These are phyloP conservation scores for Cydia fagiglandana DNA, from an alignment of 1,140 invertebrate genomes.

Conservation along the genomic window DNA sequence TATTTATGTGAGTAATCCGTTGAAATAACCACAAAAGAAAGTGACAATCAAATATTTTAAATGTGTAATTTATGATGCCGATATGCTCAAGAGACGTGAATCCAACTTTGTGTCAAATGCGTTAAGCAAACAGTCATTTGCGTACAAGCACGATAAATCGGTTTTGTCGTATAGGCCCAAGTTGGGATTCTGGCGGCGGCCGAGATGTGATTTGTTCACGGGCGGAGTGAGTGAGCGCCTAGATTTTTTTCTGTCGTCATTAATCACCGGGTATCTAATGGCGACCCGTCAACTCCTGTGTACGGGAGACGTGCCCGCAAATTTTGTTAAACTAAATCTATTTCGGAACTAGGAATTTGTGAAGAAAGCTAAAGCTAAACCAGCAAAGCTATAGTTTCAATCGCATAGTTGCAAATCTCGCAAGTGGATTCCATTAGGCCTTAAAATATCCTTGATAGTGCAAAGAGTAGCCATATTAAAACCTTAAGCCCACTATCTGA, in stretches of 20 bases:
- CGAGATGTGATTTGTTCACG: slow-evolving; percentile 27
- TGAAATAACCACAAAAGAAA: too few relatives aligned
- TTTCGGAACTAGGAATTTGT: neutral
- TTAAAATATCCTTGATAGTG: too few relatives aligned
- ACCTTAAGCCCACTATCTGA: too few relatives aligned
- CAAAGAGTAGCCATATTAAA: too few relatives aligned
- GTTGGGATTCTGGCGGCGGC: neutral
- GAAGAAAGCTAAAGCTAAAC: neutral
- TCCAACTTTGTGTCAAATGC: neutral
- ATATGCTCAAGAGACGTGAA: neutral
- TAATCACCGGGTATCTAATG: slow-evolving; percentile 32
- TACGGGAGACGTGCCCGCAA: slow-evolving; percentile 9
- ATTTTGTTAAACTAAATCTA: slow-evolving; percentile 4
- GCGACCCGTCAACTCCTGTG: slow-evolving; percentile 26
- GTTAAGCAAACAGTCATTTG: slow-evolving; percentile 4
- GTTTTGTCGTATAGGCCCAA: slow-evolving; percentile 13
- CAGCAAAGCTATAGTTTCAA: neutral
- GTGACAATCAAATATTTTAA: too few relatives aligned
- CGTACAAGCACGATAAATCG: slow-evolving; percentile 2
- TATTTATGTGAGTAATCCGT: too few relatives aligned
- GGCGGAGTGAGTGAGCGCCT: slow-evolving; percentile 16
- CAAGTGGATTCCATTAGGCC: too few relatives aligned
- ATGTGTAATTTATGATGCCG: too few relatives aligned
- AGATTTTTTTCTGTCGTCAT: slow-evolving; percentile 37
- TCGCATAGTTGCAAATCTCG: neutral